phyloP scores from a whole-genome alignment of 2,888 invertebrate species.

The Rhyacophila evoluta region DNA sequence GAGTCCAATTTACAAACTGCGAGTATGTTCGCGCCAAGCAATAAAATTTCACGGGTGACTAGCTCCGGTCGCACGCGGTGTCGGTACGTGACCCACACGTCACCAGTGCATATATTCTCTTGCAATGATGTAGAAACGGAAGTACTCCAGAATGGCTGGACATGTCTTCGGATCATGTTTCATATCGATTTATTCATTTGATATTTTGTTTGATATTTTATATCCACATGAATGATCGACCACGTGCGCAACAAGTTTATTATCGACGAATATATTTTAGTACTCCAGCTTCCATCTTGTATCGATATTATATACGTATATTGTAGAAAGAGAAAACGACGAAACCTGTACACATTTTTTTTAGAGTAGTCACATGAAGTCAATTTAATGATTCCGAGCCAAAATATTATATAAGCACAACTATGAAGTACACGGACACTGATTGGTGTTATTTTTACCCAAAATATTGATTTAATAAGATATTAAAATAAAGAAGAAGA shows the following conservation, averaged over 20 bases:
- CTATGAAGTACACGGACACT: too few relatives aligned
- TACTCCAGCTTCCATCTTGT: too few relatives aligned
- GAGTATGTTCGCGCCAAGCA: constrained; percentile 40
- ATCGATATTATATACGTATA: too few relatives aligned
- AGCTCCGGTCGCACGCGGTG: constrained; percentile 40
- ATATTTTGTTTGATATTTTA: constrained; percentile 5
- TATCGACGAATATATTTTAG: too few relatives aligned
- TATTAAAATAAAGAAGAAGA: too few relatives aligned
- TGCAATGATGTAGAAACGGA: constrained; percentile 16
- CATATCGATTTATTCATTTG: not conserved
- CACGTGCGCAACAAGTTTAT: not conserved
- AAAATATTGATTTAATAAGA: too few relatives aligned
- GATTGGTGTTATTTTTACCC: too few relatives aligned
- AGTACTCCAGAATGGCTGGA: not conserved
- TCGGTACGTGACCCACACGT: constrained; percentile 42
- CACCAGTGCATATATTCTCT: constrained; percentile 11
- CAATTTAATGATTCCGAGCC: too few relatives aligned
- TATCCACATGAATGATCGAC: not conserved
- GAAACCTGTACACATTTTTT: too few relatives aligned
- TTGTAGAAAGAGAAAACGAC: too few relatives aligned
- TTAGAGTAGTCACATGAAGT: too few relatives aligned
- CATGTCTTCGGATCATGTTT: constrained; percentile 25
- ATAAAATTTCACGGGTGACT: constrained; percentile 52
- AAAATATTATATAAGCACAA: too few relatives aligned
- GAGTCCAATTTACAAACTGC: constrained; percentile 42